Percentiles rank a stretch among this genome's conserved stretches.
Evolutionary conservation across 2,113 vertebrate species (phyloP).

Genomic region (Chelonoidis abingdonii): DNA sequence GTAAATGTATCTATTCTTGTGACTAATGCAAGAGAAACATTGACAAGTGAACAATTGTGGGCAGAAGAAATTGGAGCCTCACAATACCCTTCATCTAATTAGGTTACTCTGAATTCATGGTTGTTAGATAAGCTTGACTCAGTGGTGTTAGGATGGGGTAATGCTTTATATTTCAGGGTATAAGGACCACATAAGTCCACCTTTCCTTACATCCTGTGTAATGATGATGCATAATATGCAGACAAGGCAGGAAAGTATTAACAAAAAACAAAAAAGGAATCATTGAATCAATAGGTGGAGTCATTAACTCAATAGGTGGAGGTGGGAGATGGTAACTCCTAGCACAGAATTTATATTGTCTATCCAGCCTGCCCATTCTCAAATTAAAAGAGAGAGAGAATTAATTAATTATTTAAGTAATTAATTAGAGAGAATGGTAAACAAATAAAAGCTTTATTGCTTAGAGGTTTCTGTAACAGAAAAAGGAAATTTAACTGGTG

Average conservation of each 20-base stretch:
- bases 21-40: not conserved
- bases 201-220: not conserved
- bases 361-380: not conserved
- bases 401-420: too few relatives aligned
- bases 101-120: not conserved
- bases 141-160: not conserved
- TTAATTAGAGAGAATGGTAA: not conserved
- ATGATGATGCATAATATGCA: not conserved
- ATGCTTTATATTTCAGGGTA: not conserved
- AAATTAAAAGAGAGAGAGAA: not conserved
- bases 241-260: not conserved
- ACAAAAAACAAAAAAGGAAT: not conserved
- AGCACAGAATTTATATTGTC: not conserved
- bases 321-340: not conserved
- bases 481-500: not conserved
- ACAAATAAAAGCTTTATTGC: not conserved
- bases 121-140: not conserved
- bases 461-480: not conserved
- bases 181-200: not conserved
- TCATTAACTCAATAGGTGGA: not conserved
- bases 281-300: not conserved
- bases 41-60: not conserved
- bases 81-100: not conserved
- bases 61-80: not conserved
- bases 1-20: not conserved